phyloP scores from a whole-genome alignment of 2,888 invertebrate genomes.

The Hofmannophila pseudospretella region DNA sequence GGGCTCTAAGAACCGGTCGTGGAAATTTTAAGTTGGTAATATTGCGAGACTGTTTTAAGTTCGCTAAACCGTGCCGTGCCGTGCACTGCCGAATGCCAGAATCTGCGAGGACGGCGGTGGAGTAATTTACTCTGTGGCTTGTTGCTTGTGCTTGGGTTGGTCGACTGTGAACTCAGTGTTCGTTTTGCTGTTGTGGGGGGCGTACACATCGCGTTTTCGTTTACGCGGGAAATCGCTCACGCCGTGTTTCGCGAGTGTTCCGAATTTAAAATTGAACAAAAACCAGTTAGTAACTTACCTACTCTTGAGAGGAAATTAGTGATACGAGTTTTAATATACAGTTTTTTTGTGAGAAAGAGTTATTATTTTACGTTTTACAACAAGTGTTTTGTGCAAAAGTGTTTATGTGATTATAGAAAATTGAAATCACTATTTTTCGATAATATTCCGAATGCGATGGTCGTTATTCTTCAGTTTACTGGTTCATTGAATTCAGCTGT shows the following conservation, averaged over 20 bases:
- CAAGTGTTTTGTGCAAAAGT: slow-evolving; percentile 4
- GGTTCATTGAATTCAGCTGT: slow-evolving; percentile 38
- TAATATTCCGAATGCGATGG: slow-evolving; percentile 33
- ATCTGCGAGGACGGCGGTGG: background rate
- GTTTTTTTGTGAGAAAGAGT: slow-evolving; percentile 2
- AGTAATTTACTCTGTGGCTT: no score
- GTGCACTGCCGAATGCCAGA: slow-evolving; percentile 11
- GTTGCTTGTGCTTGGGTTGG: background rate
- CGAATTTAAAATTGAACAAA: slow-evolving; percentile 1
- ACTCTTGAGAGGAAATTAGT: background rate
- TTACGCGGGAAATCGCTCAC: slow-evolving; percentile 50
- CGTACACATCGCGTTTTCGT: slow-evolving; percentile 34
- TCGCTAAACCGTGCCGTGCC: slow-evolving; percentile 14
- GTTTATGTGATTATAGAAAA: slow-evolving; percentile 2
- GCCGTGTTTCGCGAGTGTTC: slow-evolving; percentile 14
- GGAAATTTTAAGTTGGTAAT: slow-evolving; percentile 40
- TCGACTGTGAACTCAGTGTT: slow-evolving; percentile 35
- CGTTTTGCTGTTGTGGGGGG: slow-evolving; percentile 26
- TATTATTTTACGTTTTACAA: background rate
- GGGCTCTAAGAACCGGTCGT: slow-evolving; percentile 41
- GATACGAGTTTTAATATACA: background rate
- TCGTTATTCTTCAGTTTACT: slow-evolving; percentile 33
- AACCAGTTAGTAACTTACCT: background rate
- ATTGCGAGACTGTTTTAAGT: slow-evolving; percentile 24
- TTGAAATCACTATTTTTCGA: slow-evolving; percentile 13